phyloP scores from a whole-genome alignment of 2,888 invertebrate species.

The Embidobia sp. region DNA sequence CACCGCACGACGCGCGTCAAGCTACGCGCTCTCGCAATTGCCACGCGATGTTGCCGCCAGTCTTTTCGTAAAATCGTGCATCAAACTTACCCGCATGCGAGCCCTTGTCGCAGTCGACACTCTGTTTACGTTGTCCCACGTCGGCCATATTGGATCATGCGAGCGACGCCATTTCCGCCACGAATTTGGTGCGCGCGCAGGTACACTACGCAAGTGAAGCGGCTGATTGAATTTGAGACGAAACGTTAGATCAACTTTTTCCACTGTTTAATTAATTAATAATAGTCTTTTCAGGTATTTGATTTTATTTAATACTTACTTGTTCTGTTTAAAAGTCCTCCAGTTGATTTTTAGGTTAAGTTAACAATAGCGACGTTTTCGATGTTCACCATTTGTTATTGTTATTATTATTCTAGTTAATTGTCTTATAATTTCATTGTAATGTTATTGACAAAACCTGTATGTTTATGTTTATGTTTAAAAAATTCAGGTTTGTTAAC shows the following conservation, averaged over 20 bases:
- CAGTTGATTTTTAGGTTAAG: no score
- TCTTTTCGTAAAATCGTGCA: slow-evolving; percentile 44
- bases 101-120: slow-evolving; percentile 78
- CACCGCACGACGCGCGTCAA: background rate
- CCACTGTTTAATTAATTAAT: background rate
- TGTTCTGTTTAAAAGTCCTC: no score
- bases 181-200: slow-evolving; percentile 29
- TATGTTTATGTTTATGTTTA: no score
- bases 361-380: no score
- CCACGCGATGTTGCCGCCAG: slow-evolving; percentile 47
- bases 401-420: no score
- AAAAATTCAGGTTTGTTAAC: no score
- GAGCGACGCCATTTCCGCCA: slow-evolving; percentile 76
- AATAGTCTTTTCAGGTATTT: no score
- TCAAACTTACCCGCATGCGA: slow-evolving; percentile 79
- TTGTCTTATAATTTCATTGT: no score
- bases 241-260: background rate
- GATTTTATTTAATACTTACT: no score
- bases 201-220: slow-evolving; percentile 60
- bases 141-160: slow-evolving; percentile 81
- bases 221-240: background rate
- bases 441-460: no score
- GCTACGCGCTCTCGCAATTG: no score
- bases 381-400: no score
- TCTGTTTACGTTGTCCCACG: slow-evolving; percentile 83